These are phyloP conservation scores for Hycleus phaleratus DNA, from an alignment of 1,140 invertebrate species.

Conservation along the genomic window DNA sequence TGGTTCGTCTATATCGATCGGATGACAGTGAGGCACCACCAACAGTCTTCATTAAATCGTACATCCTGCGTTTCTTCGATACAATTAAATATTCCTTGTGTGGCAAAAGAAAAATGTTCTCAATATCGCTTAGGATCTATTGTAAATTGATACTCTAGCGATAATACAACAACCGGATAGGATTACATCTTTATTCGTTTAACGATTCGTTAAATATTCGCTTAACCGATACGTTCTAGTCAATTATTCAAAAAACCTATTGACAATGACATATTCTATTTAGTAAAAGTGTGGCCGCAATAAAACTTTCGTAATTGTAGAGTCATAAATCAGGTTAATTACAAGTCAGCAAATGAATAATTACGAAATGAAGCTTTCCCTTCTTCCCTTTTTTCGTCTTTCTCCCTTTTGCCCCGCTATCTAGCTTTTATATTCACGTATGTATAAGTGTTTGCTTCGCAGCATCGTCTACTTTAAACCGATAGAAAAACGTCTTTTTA, in stretches of 20 bases:
- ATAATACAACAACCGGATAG: constrained; percentile 3
- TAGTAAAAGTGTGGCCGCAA: background rate
- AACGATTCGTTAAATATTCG: background rate
- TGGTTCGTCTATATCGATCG: constrained; percentile 8
- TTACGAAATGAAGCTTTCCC: background rate
- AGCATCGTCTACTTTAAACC: background rate
- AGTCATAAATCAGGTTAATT: constrained; percentile 15
- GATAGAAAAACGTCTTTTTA: constrained; percentile 4
- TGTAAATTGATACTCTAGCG: constrained; percentile 2
- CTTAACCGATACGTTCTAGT: background rate
- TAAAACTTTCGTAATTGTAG: constrained; percentile 1
- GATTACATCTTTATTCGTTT: background rate
- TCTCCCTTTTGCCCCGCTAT: background rate
- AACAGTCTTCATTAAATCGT: constrained; percentile 10
- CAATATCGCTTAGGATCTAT: background rate
- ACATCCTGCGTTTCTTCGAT: background rate
- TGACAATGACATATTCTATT: background rate
- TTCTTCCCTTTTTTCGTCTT: background rate
- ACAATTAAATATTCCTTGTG: constrained; percentile 7
- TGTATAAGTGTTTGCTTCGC: background rate
- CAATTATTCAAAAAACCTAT: too few relatives aligned
- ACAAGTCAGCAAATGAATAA: constrained; percentile 15
- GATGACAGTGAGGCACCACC: constrained; percentile 1
- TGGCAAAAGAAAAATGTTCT: constrained; percentile 1
- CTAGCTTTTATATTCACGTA: background rate